Conservation (phyloP, 2,797 vertebrate genomes). For the Enteromius afrohamiltoni region DNA sequence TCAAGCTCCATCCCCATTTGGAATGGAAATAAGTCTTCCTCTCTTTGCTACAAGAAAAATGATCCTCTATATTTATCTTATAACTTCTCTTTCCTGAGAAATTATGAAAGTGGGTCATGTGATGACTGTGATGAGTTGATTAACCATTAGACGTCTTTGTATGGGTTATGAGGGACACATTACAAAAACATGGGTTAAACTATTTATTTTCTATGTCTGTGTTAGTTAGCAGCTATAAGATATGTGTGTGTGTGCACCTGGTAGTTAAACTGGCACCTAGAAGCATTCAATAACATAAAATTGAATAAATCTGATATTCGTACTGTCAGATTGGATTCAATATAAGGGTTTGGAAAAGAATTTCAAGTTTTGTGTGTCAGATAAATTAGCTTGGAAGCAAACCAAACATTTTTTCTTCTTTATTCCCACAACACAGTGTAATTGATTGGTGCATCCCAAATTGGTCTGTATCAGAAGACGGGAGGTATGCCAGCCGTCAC, state of each 20-base stretch:
- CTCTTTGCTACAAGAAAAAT: slow-evolving; percentile 71
- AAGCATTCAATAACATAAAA: slow-evolving; percentile 47
- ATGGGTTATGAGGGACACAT: slow-evolving; percentile 44
- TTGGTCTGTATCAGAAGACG: slow-evolving; percentile 51
- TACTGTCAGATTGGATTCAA: slow-evolving; percentile 38
- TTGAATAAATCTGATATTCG: slow-evolving; percentile 35
- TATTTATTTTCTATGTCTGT: slow-evolving; percentile 19
- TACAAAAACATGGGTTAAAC: slow-evolving; percentile 41
- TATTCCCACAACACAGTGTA: slow-evolving; percentile 53
- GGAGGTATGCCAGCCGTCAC: slow-evolving; percentile 56
- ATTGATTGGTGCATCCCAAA: slow-evolving; percentile 57
- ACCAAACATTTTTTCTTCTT: slow-evolving; percentile 48
- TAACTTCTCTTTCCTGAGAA: slow-evolving; percentile 55
- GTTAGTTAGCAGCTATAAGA: neutral
- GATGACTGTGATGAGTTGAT: slow-evolving; percentile 69
- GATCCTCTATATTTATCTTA: slow-evolving; percentile 53
- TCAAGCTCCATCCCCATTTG: slow-evolving; percentile 76
- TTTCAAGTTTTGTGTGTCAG: slow-evolving; percentile 40
- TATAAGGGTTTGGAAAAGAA: slow-evolving; percentile 28
- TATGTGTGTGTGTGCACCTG: neutral
- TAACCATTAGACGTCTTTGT: slow-evolving; percentile 59
- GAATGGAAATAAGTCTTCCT: slow-evolving; percentile 78
- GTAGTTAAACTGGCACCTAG: neutral
- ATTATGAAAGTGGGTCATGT: slow-evolving; percentile 70
- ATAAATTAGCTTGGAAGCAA: slow-evolving; percentile 53